phyloP scores from a whole-genome alignment of 2,797 vertebrate genomes.

The Falco novaeseelandiae region DNA sequence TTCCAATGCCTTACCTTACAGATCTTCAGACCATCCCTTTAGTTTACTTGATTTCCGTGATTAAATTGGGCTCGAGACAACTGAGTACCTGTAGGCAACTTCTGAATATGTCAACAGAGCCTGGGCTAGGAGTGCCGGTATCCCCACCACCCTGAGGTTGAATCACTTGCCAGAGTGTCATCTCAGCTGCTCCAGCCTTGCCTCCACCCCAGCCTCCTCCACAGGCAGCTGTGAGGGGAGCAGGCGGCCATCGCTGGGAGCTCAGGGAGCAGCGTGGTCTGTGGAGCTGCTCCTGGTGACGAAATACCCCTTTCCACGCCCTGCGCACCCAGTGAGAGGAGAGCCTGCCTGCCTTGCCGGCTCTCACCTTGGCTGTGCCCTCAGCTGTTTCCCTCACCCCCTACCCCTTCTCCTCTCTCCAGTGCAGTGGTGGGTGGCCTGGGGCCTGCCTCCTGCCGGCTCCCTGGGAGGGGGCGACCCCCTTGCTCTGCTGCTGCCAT shows the following conservation, averaged over 20 bases:
- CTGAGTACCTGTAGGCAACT: neutral
- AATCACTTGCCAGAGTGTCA: neutral
- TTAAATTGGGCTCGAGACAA: neutral
- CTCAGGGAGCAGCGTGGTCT: neutral
- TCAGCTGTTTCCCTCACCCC: neutral
- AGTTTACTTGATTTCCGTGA: neutral
- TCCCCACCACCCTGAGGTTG: neutral
- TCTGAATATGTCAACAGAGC: neutral
- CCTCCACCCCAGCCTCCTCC: neutral
- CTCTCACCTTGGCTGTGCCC: neutral
- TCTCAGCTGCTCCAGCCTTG: neutral
- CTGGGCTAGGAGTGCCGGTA: neutral
- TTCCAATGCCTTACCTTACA: neutral
- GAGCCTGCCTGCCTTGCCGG: neutral
- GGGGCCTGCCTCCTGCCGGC: neutral
- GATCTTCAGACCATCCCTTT: neutral
- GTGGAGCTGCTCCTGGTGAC: neutral
- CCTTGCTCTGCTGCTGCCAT: neutral
- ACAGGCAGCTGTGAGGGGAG: neutral
- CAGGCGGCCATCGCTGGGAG: fast-evolving
- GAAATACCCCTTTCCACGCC: neutral
- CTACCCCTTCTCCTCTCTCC: neutral
- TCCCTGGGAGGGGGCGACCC: neutral
- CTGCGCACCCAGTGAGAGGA: neutral
- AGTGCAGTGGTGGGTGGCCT: neutral